Conservation (phyloP, 2,113 vertebrate genomes). For the Misgurnus anguillicaudatus region DNA sequence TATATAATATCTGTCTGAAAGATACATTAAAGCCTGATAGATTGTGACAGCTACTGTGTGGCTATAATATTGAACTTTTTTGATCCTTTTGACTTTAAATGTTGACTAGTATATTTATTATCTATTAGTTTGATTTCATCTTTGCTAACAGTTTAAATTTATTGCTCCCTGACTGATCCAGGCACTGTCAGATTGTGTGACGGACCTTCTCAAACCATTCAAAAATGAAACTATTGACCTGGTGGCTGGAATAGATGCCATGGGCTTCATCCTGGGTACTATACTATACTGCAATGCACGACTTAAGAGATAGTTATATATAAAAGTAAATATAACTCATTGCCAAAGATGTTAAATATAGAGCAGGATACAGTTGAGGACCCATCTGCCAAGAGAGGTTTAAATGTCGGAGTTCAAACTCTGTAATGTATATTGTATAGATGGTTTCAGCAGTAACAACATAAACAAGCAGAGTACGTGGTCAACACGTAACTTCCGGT, state of each 20-base stretch:
- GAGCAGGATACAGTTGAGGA: conserved; percentile 10
- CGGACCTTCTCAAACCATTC: conserved; percentile 82
- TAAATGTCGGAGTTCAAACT: neutral
- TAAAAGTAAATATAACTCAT: conserved; percentile 54
- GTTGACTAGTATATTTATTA: no score
- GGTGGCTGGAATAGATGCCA: conserved; percentile 86
- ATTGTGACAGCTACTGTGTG: neutral
- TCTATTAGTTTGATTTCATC: neutral
- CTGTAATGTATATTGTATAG: no score
- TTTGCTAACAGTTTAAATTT: neutral
- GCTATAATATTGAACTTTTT: no score
- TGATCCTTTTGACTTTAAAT: no score
- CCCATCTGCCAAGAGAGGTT: neutral
- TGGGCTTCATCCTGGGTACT: conserved; percentile 90
- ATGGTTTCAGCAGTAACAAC: no score
- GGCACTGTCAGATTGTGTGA: conserved; percentile 81
- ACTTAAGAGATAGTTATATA: conserved; percentile 50
- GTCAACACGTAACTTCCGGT: no score
- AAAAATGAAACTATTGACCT: conserved; percentile 76
- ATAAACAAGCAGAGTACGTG: no score
- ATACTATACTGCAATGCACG: no score
- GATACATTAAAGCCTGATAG: neutral
- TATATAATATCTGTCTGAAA: neutral
- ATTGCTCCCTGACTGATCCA: conserved; percentile 54
- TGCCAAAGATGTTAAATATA: conserved; percentile 60